Evolutionary conservation across 2,797 vertebrate genomes (phyloP).

Genomic region (Pempheris klunzingeri): DNA sequence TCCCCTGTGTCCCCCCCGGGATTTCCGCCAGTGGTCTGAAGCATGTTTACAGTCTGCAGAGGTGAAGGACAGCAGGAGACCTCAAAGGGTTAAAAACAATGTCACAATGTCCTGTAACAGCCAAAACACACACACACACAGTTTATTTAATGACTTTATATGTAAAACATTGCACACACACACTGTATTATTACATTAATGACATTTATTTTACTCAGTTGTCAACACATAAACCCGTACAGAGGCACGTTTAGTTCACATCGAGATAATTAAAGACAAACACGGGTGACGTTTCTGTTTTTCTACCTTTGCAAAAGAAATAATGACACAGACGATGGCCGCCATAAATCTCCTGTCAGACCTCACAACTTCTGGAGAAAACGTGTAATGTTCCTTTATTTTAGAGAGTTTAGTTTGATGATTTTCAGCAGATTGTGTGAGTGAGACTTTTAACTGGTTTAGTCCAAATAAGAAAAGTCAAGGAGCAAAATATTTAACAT

Average conservation of each 20-base stretch:
- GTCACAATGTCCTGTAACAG: too few relatives aligned
- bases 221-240: constrained; percentile 58
- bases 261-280: constrained; percentile 43
- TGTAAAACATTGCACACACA: neutral
- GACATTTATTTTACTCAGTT: constrained; percentile 60
- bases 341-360: neutral
- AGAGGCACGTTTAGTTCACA: constrained; percentile 69
- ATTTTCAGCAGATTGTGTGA: neutral
- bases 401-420: neutral
- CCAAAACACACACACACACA: too few relatives aligned
- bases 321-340: constrained; percentile 9
- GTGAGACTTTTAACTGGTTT: neutral
- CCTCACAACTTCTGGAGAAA: neutral
- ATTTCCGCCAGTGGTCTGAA: too few relatives aligned
- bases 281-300: constrained; percentile 38
- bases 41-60: too few relatives aligned
- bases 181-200: constrained; percentile 16
- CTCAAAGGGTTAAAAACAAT: too few relatives aligned
- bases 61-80: too few relatives aligned
- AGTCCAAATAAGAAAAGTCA: neutral
- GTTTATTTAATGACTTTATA: too few relatives aligned
- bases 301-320: constrained; percentile 26
- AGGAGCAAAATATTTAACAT: neutral
- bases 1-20: too few relatives aligned
- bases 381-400: neutral